Conservation (phyloP, 2,113 vertebrate species). For the Smithornis capensis region DNA sequence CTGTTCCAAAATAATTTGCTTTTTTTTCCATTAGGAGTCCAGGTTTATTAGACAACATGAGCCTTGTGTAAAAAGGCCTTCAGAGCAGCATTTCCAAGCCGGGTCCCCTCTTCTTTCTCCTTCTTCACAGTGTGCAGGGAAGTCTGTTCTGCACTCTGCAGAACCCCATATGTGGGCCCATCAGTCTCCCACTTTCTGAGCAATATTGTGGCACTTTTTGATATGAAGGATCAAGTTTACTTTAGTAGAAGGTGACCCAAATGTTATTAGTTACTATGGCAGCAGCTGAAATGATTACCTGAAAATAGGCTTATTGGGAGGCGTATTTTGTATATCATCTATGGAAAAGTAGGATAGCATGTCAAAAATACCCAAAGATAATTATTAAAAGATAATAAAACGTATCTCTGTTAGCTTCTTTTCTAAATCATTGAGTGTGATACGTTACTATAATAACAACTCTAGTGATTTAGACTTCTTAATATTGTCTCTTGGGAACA, state of each 20-base stretch:
- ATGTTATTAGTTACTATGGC: background rate
- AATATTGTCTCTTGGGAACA: constrained; percentile 6
- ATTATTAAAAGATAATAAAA: constrained; percentile 27
- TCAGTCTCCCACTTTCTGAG: background rate
- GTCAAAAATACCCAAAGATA: background rate
- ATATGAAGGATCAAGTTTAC: background rate
- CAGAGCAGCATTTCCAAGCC: background rate
- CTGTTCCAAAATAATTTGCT: background rate
- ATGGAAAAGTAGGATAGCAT: background rate
- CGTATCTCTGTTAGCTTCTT: background rate
- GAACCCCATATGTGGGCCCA: background rate
- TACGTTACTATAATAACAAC: background rate
- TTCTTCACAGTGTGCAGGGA: background rate
- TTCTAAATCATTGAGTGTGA: background rate
- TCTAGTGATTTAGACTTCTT: constrained; percentile 14
- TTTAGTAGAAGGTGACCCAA: background rate
- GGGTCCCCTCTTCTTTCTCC: background rate
- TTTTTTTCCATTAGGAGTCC: background rate
- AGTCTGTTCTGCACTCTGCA: background rate
- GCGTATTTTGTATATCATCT: background rate
- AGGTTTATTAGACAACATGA: background rate
- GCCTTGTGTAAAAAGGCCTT: background rate
- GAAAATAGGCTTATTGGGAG: background rate
- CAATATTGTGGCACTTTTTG: background rate
- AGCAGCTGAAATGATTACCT: background rate